Conservation (phyloP, 2,113 vertebrate species). For the Girardinichthys multiradiatus region DNA sequence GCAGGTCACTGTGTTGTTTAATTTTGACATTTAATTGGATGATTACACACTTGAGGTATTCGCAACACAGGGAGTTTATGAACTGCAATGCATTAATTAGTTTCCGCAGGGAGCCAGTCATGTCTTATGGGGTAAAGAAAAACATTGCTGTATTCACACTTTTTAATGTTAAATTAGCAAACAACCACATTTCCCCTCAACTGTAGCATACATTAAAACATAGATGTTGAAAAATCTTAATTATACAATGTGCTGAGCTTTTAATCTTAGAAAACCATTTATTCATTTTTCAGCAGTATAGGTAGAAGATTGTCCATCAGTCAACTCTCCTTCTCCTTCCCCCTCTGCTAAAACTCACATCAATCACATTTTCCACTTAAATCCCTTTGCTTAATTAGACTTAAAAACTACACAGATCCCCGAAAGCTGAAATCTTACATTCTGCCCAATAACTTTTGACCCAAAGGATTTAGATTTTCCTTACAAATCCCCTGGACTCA, state of each 20-base stretch:
- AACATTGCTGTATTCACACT: conserved; percentile 30
- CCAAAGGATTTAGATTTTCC: conserved; percentile 3
- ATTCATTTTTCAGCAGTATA: background rate
- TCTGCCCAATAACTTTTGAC: conserved; percentile 31
- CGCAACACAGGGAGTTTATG: conserved; percentile 58
- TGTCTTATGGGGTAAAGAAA: conserved; percentile 28
- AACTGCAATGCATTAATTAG: conserved; percentile 69
- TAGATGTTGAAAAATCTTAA: background rate
- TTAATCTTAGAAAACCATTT: background rate
- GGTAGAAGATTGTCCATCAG: conserved; percentile 14
- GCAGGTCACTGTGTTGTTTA: conserved; percentile 61
- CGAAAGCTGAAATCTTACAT: conserved; percentile 26
- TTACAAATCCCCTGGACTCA: conserved; percentile 7
- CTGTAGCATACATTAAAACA: background rate
- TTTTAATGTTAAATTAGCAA: conserved; percentile 31
- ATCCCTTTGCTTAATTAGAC: conserved; percentile 26
- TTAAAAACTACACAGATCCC: conserved; percentile 19
- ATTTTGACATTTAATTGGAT: conserved; percentile 67
- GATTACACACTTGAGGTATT: conserved; percentile 73
- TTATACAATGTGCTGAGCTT: background rate
- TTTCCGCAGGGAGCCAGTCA: conserved; percentile 42
- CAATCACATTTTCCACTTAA: conserved; percentile 28
- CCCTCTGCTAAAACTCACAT: conserved; percentile 2
- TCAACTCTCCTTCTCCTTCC: conserved; percentile 7
- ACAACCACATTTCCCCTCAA: conserved; percentile 19